Conservation (phyloP, 2,113 vertebrate species). For the Cathartes aura region DNA sequence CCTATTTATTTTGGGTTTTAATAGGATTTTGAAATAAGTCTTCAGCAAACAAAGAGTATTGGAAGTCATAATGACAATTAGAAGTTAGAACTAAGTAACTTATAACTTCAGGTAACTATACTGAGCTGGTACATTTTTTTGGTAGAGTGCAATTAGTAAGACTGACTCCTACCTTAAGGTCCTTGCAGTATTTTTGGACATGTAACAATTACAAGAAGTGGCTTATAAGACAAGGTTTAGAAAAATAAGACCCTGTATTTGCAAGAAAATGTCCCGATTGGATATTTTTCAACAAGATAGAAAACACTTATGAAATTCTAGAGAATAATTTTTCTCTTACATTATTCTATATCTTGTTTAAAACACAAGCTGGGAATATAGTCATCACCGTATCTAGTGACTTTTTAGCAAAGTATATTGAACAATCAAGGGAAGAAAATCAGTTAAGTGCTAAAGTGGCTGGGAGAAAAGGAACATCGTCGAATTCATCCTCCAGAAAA, state of each 20-base stretch:
- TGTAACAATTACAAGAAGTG: not conserved
- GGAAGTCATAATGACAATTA: not conserved
- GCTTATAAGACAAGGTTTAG: not conserved
- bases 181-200: not conserved
- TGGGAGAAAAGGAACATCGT: not conserved
- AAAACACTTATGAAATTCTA: not conserved
- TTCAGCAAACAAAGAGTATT: not conserved
- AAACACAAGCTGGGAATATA: not conserved
- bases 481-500: not conserved
- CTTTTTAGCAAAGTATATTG: not conserved
- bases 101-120: not conserved
- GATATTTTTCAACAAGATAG: not conserved
- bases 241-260: not conserved
- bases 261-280: rapidly evolving
- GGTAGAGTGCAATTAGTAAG: not conserved
- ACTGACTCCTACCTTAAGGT: not conserved
- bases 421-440: not conserved
- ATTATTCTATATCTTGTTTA: not conserved
- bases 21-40: not conserved
- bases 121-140: not conserved
- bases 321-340: not conserved
- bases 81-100: not conserved
- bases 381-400: not conserved
- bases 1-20: not conserved
- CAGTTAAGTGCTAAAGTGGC: not conserved